phyloP scores from a whole-genome alignment of 2,888 invertebrate genomes.

The Neria commutata region DNA sequence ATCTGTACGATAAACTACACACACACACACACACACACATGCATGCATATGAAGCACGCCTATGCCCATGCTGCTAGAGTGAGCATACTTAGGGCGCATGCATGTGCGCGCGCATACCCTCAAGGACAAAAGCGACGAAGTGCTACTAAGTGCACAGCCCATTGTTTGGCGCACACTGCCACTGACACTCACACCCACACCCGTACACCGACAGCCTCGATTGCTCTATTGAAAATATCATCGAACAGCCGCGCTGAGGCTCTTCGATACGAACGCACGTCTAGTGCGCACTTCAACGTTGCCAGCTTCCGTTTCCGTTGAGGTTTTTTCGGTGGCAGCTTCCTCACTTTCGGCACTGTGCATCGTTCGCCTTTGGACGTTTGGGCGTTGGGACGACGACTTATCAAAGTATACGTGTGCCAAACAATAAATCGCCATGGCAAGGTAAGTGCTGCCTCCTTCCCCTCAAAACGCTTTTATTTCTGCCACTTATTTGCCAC shows the following conservation, averaged over 20 bases:
- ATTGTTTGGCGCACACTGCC: not conserved
- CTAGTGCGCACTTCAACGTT: too few relatives aligned
- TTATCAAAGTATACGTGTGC: slow-evolving; percentile 12
- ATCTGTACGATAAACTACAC: not conserved
- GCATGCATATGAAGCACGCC: slow-evolving; percentile 4
- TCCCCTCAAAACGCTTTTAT: not conserved
- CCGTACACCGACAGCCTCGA: not conserved
- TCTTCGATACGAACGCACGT: not conserved
- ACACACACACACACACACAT: not conserved
- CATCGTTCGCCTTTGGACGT: not conserved
- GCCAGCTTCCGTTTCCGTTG: too few relatives aligned
- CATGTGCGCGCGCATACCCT: not conserved
- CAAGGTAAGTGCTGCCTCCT: slow-evolving; percentile 37
- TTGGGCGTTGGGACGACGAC: not conserved
- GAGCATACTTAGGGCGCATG: not conserved
- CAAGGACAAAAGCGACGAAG: slow-evolving; percentile 15
- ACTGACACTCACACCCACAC: not conserved
- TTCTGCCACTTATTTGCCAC: slow-evolving; percentile 4
- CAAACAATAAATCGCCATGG: slow-evolving; percentile 41
- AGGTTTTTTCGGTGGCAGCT: too few relatives aligned
- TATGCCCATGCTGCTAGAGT: too few relatives aligned
- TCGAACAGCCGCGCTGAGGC: too few relatives aligned
- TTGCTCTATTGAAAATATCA: too few relatives aligned
- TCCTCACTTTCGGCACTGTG: not conserved
- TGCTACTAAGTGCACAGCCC: slow-evolving; percentile 30